Base-by-base conservation (phyloP, 2,888 invertebrate species). In the Plebejus anna region DNA sequence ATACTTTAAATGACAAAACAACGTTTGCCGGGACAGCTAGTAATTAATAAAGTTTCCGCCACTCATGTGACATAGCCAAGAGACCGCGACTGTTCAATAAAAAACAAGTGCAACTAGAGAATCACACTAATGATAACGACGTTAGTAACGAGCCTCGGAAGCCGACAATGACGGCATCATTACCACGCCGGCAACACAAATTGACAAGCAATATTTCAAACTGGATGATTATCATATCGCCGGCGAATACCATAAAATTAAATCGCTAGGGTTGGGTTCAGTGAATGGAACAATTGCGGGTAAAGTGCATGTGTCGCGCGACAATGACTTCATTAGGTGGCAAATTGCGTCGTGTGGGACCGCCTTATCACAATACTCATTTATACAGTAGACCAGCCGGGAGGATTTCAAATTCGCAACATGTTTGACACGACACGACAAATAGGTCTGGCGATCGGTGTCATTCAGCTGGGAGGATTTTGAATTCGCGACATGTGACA, bases 261-360 rank as follows among this genome's bases (percentile, higher is more conserved):
- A 84, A 82, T 81, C 79, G 83, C 81, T 84, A 84, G 88, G 89
- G 89, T 86, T 86, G 84, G 80, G 84, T 79, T 80, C 88, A 87
- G 81, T 87, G 86, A 89, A 86, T 84, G 85, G 88, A 85, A 87
- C 87, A 87, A 88, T 89, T 88, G 84, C 82, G 83, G 82, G 81
- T 83, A 80, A 79, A 82, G 81, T 81, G 82, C 80, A 81, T 81
- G 80, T 81, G 80, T 80, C 79, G 82, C 78, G 82, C 82, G 85
- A 88, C 89, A 88, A 89, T 89, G 83, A 85, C 88, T 89, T 89
- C 89, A 89, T 89, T 89, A 88, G 84, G 84, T 83, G 79, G 82
- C 81, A 85, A 86, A 84, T 85, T 83, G 84, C 80, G 77, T 78
- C 77, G 79, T 82, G 80, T 80, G 80, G 77, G 78, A 80, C 81